phyloP scores from a whole-genome alignment of 2,113 vertebrate genomes.

The Ceyx margarethae region DNA sequence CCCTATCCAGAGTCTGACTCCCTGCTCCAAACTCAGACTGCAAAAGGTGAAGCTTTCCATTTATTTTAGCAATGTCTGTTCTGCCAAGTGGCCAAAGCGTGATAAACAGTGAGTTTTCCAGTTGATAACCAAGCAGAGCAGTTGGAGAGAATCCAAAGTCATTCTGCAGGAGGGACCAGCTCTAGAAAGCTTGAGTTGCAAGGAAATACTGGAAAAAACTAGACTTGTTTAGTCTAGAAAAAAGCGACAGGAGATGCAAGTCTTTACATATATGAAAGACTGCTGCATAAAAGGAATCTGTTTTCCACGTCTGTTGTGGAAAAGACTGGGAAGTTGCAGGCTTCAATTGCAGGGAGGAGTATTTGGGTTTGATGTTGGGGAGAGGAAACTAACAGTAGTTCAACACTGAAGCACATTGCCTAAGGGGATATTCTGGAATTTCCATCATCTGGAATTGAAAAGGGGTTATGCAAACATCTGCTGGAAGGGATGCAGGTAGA shows the following conservation, averaged over 20 bases:
- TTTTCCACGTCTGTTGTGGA: conserved; percentile 20
- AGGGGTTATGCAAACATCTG: neutral
- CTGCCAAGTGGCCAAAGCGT: neutral
- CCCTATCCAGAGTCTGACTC: neutral
- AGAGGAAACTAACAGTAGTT: neutral
- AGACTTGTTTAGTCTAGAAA: conserved; percentile 56
- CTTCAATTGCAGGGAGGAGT: neutral
- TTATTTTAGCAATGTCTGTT: neutral
- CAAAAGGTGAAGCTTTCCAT: neutral
- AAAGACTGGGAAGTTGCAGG: conserved; percentile 3
- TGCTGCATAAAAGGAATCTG: neutral
- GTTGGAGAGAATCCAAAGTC: conserved; percentile 12
- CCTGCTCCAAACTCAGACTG: neutral
- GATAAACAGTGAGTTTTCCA: conserved; percentile 41
- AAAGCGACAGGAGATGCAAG: conserved; percentile 36
- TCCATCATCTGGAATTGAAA: neutral
- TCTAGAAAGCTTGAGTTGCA: conserved; percentile 27
- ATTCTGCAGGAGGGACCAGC: conserved; percentile 8
- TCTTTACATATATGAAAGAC: neutral
- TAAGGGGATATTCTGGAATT: neutral
- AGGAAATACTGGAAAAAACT: neutral
- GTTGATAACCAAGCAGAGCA: neutral
- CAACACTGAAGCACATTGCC: neutral
- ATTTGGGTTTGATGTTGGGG: neutral
- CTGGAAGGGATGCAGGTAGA: neutral